Evolutionary conservation across 2,113 vertebrate species (phyloP).

Genomic region (Leptocoma aspasia): DNA sequence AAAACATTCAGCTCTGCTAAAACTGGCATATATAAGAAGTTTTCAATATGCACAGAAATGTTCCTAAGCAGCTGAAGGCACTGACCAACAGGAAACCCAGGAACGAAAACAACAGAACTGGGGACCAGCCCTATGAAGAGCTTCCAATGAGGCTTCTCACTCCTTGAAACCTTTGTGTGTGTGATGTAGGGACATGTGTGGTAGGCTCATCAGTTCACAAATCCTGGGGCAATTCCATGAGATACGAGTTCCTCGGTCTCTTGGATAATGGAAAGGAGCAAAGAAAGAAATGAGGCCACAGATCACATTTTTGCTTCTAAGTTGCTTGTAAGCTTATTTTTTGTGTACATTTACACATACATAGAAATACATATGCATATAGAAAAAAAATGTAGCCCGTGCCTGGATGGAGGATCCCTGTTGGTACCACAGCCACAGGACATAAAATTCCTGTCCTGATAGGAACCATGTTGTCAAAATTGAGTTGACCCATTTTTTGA

Average conservation of each 20-base stretch:
- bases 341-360: not conserved
- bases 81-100: not conserved
- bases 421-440: not conserved
- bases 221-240: not conserved
- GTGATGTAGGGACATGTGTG: fast-evolving
- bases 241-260: not conserved
- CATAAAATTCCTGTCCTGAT: not conserved
- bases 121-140: not conserved
- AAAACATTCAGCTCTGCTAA: not conserved
- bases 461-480: not conserved
- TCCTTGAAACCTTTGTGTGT: not conserved
- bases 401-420: not conserved
- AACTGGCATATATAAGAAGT: not conserved
- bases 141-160: not conserved
- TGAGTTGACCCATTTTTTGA: not conserved
- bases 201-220: not conserved
- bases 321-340: not conserved
- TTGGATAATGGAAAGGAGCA: not conserved
- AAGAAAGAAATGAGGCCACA: not conserved
- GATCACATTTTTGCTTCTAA: not conserved
- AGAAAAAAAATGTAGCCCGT: not conserved
- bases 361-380: not conserved
- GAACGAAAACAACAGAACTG: not conserved
- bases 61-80: not conserved
- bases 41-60: not conserved